Evolutionary conservation across 1,140 invertebrate genomes (phyloP), one percentile per base, ranked within the genome.

Genomic region (Drosophila nasuta): DNA sequence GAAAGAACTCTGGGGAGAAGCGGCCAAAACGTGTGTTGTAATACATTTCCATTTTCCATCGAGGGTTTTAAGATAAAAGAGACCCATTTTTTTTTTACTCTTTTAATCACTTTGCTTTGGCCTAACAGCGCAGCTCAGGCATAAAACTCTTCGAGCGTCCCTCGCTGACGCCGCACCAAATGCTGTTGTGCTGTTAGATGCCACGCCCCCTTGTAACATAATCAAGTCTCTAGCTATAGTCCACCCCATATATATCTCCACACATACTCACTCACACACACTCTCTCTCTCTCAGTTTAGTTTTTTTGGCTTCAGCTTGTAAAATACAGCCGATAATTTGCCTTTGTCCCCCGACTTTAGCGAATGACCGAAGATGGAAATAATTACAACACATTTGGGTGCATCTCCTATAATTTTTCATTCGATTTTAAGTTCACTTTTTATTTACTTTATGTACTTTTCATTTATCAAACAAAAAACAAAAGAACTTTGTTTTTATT

Each of bases 331-430:
- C 79, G 74, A 89, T 89, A 67, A 75, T 82, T 79, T 77, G 82
- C 76, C 82, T 49, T 64, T 52, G 60, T 48, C 62, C 66, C 69
- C 66, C 69, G 45, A 83, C 63, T 89, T 81, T 64, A 81, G 54
- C 28, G 33, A 76, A 63, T 43, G 74, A 52, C 73, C 63, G 73
- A 87, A 86, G 91, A 90, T 92, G 91, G 91, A 92, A 92, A 92
- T 92, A 92, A 90, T 92, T 92, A 92, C 91, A 92, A 91, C 89
- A 92, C 82, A 82, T 82, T 87, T 92, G 91, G 91, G 91, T 74
- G 87, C 91, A 90, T 92, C 91, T 92, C 91, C 74, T 56, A 92
- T 68, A 92, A 90, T 91, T 92, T 92, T 92, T 92, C 82, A 89
- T 81, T 83, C 85, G 77, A 85, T 89, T 89, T 75, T 89, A 0